These are phyloP conservation scores for Telenomus remus DNA, from an alignment of 1,140 invertebrate species.

Conservation along the genomic window DNA sequence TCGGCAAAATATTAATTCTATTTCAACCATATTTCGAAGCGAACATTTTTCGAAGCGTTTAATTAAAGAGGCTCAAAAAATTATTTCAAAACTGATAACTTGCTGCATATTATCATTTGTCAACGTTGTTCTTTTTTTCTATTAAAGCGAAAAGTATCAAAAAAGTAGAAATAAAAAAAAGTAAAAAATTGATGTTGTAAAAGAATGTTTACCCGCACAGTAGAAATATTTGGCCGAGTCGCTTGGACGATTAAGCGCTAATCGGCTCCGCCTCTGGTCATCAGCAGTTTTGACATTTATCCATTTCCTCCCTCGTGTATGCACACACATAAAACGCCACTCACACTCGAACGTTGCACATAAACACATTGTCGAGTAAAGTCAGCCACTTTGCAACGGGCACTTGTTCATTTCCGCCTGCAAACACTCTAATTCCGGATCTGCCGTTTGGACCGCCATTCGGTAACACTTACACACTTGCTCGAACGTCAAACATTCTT, in stretches of 20 bases:
- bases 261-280: slow-evolving; percentile 15
- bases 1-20: background rate
- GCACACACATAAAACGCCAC: background rate
- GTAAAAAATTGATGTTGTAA: slow-evolving; percentile 12
- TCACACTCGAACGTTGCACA: background rate
- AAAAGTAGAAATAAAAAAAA: slow-evolving; percentile 6
- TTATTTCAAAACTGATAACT: too few species aligned
- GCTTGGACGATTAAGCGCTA: slow-evolving; percentile 38
- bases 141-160: too few species aligned
- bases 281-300: slow-evolving; percentile 47
- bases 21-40: too few species aligned
- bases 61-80: too few species aligned
- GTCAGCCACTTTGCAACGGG: slow-evolving; percentile 63
- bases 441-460: slow-evolving; percentile 25
- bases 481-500: slow-evolving; percentile 24
- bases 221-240: slow-evolving; percentile 37
- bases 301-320: slow-evolving; percentile 39
- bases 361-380: slow-evolving; percentile 49
- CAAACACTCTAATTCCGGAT: slow-evolving; percentile 66
- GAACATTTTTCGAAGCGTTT: too few species aligned
- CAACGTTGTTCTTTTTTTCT: too few species aligned
- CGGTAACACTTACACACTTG: slow-evolving; percentile 37
- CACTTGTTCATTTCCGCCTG: slow-evolving; percentile 68
- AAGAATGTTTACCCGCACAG: slow-evolving; percentile 15
- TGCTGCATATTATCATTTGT: too few species aligned